Evolutionary conservation across 2,113 vertebrate genomes (phyloP).

Genomic region (Pithys albifrons): DNA sequence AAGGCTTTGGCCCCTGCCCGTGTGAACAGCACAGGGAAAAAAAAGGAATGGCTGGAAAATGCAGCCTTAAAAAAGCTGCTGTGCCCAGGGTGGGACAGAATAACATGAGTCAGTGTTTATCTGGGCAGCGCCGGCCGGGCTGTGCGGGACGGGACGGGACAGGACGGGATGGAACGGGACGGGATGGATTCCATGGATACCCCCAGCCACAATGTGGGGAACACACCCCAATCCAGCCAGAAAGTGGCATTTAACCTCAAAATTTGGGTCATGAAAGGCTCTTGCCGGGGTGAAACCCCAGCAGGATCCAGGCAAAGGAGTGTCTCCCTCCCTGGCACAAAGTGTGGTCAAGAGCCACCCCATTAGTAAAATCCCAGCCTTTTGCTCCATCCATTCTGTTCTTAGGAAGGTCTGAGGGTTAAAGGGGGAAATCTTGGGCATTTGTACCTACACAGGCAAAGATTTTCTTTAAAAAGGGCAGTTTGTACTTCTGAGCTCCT

Average conservation of each 20-base stretch:
- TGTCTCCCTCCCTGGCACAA: neutral
- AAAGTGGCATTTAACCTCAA: neutral
- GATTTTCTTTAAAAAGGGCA: neutral
- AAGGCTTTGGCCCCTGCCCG: fast-evolving
- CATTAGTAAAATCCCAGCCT: fast-evolving
- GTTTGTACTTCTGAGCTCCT: neutral
- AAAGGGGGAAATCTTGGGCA: neutral
- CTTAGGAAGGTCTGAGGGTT: neutral
- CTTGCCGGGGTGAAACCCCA: neutral
- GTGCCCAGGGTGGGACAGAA: constrained; percentile 51
- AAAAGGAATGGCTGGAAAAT: neutral
- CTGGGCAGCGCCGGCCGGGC: neutral
- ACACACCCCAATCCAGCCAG: fast-evolving
- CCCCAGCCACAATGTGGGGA: fast-evolving
- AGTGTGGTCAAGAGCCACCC: neutral
- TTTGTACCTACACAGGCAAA: neutral
- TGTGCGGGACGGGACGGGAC: neutral
- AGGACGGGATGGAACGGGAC: neutral
- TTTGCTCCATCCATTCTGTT: neutral
- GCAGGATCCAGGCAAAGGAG: neutral
- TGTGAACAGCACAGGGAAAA: neutral
- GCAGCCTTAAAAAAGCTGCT: constrained; percentile 20
- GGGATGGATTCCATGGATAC: neutral
- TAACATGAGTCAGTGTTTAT: constrained; percentile 55
- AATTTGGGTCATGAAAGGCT: fast-evolving